Percentiles rank a stretch among this genome's conserved stretches.
These are phyloP conservation scores for Porphyrio hochstetteri DNA, from an alignment of 2,113 vertebrate species.

Conservation along the genomic window DNA sequence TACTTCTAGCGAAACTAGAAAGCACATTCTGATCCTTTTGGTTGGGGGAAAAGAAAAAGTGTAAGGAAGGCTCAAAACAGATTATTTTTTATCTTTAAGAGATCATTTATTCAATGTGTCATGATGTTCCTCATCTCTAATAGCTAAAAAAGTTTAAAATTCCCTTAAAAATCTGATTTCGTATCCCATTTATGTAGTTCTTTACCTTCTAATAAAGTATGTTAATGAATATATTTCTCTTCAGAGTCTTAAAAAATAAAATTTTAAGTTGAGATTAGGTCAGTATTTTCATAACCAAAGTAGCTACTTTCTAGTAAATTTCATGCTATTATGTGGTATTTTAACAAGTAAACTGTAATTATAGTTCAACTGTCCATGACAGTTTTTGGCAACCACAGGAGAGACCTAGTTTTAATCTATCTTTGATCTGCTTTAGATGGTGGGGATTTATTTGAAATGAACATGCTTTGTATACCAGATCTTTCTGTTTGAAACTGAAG, in stretches of 20 bases:
- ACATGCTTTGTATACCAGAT: neutral
- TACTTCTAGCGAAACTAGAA: neutral
- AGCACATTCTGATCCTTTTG: neutral
- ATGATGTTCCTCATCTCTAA: neutral
- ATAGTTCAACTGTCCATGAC: neutral
- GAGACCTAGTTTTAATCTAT: neutral
- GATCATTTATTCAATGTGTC: neutral
- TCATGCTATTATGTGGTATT: neutral
- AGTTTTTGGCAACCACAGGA: neutral
- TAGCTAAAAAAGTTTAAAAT: neutral
- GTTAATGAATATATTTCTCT: neutral
- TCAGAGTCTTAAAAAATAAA: neutral
- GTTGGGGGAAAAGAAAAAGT: neutral
- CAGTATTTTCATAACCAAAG: neutral
- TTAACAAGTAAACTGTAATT: neutral
- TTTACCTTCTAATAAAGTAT: neutral
- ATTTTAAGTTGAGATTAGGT: neutral
- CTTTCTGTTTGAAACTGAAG: neutral
- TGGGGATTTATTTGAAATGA: neutral
- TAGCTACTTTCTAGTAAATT: neutral
- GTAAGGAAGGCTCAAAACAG: neutral
- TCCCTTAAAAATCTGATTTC: neutral
- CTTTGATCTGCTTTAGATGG: neutral
- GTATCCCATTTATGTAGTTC: neutral
- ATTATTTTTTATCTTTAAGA: neutral